These are phyloP conservation scores for Natrix natrix DNA, from an alignment of 2,797 vertebrate genomes.

Conservation along the genomic window DNA sequence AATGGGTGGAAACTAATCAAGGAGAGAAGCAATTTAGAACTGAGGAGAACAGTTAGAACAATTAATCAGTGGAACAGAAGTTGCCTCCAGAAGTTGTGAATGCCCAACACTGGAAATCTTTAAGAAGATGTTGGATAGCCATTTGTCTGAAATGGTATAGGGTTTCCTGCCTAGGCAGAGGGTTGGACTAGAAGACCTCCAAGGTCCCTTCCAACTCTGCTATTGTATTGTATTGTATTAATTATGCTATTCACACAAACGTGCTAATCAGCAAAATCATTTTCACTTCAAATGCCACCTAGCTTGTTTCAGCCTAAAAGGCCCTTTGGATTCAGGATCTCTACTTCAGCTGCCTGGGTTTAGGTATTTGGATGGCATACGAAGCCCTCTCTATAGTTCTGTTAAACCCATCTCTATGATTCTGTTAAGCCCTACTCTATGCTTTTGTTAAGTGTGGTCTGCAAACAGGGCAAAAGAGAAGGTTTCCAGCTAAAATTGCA, in stretches of 20 bases:
- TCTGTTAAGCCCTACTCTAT: background rate
- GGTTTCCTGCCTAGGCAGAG: too few species aligned
- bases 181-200: too few species aligned
- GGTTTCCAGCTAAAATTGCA: background rate
- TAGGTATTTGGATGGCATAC: background rate
- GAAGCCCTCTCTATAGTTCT: background rate
- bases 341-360: background rate
- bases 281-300: background rate
- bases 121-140: too few species aligned
- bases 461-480: background rate
- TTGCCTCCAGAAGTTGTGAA: too few species aligned
- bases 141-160: too few species aligned
- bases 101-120: too few species aligned
- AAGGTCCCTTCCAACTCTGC: too few species aligned
- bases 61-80: too few species aligned
- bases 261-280: background rate
- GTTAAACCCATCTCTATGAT: background rate
- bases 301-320: background rate
- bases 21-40: too few species aligned
- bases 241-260: background rate
- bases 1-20: too few species aligned
- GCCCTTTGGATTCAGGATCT: background rate
- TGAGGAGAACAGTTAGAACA: too few species aligned
- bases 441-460: background rate
- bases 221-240: too few species aligned